Evolutionary conservation across 2,797 vertebrate genomes (phyloP).

Genomic region (Phyllotis vaccarum): DNA sequence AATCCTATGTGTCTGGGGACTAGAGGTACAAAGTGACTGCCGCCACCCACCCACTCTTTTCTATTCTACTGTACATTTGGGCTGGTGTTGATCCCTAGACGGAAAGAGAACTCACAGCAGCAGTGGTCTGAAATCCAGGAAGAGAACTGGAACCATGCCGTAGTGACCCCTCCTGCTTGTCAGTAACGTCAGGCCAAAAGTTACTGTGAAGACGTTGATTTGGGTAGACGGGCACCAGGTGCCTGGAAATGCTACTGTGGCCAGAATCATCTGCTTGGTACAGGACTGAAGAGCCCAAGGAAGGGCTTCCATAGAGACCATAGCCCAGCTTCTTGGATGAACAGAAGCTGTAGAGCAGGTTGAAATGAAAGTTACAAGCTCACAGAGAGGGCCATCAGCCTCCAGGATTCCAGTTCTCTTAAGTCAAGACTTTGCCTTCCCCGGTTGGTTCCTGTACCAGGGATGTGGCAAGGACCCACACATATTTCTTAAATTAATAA

Average conservation of each 20-base stretch:
- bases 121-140: not conserved
- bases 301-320: not conserved
- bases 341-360: not conserved
- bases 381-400: not conserved
- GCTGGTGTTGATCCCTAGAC: not conserved
- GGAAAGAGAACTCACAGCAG: not conserved
- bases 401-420: not conserved
- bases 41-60: not conserved
- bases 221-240: not conserved
- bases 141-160: not conserved
- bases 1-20: not conserved
- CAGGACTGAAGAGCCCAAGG: not conserved
- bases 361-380: not conserved
- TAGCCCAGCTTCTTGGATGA: not conserved
- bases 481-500: slow-evolving; percentile 21
- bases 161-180: not conserved
- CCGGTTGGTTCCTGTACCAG: not conserved
- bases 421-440: not conserved
- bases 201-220: not conserved
- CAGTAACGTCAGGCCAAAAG: not conserved
- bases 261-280: not conserved
- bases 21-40: too few species aligned
- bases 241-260: not conserved
- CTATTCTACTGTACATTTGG: not conserved
- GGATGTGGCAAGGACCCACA: not conserved